Evolutionary conservation across 2,113 vertebrate species (phyloP), one percentile per base, ranked within the genome.

Genomic region (Rhinoderma darwinii): DNA sequence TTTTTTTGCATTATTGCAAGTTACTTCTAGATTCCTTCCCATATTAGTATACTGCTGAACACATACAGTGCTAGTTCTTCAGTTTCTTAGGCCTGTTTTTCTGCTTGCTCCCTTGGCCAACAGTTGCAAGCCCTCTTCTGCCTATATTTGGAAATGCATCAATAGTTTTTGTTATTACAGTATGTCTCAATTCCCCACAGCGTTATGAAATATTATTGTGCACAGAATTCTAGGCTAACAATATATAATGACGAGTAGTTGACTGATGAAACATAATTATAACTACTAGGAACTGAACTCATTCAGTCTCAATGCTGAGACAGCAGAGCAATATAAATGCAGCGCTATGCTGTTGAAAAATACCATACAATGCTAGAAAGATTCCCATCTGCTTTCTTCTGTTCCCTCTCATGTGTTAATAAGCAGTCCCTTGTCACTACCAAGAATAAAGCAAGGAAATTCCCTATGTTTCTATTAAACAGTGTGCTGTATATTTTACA

Each of bases 241-340:
- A 47, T 77, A 66, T 22, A 73, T 51, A 51, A 73, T 78, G 30
- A 80, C 72, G 47, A 72, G 47, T 47, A 73, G 51, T 32, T 63
- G 39, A 77, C 39, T 85, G 56, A 85, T 77, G 39, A 59, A 54
- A 70, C 25, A 63, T 79, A 86, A 80, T 86, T 80, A 73, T 56
- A 72, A 79, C 22, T 86, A 70, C 30, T 75, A 54, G 41, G 35
- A 56, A n/a, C 50, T 32, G 20, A 63, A 44, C 18, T 59, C 43
- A 81, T 86, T 81, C 15, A 73, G 41, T 51, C 47, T 86, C 63
- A 41, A 9, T 81, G 84, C 84, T 86, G 84, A 86, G 77, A 81
- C 5, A 50, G 84, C 73, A 83, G 27, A 47, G 61, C 30, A 78
- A 25, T 50, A 32, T 12, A 74, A 84, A 68, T 43, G 63, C n/a